Evolutionary conservation across 37 sponge, comb jelly and placozoan species (phyloP).

Genomic region (Geodia barretti): DNA sequence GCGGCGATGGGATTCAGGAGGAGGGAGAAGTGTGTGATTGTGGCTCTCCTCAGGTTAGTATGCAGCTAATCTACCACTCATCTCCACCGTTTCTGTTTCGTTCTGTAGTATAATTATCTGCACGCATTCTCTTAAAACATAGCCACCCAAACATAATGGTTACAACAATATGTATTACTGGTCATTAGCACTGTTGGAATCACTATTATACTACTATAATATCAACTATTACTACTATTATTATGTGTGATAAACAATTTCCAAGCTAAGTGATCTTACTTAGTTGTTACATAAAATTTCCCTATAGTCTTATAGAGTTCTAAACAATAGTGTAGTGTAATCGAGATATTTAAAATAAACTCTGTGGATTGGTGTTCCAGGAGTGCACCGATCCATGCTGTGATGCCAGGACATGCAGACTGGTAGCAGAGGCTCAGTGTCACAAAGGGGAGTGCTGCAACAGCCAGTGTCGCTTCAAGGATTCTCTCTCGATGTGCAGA

Average conservation of each 20-base stretch:
- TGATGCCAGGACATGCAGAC: slow-evolving; percentile 68
- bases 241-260: background rate
- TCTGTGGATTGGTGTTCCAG: too few species aligned
- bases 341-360: too few species aligned
- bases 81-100: too few species aligned
- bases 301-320: too few species aligned
- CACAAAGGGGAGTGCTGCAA: slow-evolving; percentile 52
- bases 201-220: background rate
- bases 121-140: too few species aligned
- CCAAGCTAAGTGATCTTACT: too few species aligned
- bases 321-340: too few species aligned
- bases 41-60: slow-evolving; percentile 40
- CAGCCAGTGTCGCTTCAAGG: slow-evolving; percentile 27
- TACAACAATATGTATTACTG: background rate
- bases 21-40: slow-evolving; percentile 75
- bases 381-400: slow-evolving; percentile 79
- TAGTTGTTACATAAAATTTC: too few species aligned
- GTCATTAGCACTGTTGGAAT: background rate
- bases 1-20: slow-evolving; percentile 83
- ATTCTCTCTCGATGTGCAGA: slow-evolving; percentile 44
- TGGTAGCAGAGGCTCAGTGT: slow-evolving; percentile 58
- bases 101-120: too few species aligned
- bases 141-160: background rate
- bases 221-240: background rate
- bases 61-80: too few species aligned